Base-by-base conservation (phyloP, 2,797 vertebrate genomes). In the Halcyon chelicuti region DNA sequence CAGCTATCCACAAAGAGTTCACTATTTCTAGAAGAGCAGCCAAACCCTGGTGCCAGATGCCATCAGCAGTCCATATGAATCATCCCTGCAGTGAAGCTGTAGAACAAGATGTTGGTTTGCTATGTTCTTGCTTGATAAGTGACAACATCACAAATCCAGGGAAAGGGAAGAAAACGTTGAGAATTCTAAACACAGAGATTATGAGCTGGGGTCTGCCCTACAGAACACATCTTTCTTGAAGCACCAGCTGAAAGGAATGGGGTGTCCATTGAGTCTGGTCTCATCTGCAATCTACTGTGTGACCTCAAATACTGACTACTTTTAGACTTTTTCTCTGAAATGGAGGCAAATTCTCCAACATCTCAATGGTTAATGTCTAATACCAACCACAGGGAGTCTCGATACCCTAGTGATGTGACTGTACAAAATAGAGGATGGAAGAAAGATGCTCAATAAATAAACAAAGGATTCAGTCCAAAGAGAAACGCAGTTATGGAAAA, bases 1-100 rank as follows among this genome's bases (percentile, higher is more conserved):
- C 94, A 95, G 79, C 83, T 75, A 92, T 12, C 90, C 79, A 93
- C 77, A 88, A 92, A 78, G n/a, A 7, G 47, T 51, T 92, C 46
- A 40, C 58, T 92, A 2, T 86, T 92, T 93, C 75, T 83, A 86
- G 37, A 81, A 47, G 2, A 86, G 55, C 35, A 88, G 76, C 82
- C 90, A 93, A 83, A 93, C 74, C 25, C 46, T 14, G 9, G 46
- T 19, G 83, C 88, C 88, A 81, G 83, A n/a, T 90, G 74, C 79
- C 79, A 93, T 68, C 82, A 62, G 76, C 20, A 70, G 61, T 55
- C 82, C 76, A 11, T 3, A 31, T 76, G 94, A 96, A 94, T 94
- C 83, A 94, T 28, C 82, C 54, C 51, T 66, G 62, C 0, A 1
- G 35, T 4, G 37, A 81, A 73, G 73, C 58, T 84, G 76, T 37